Evolutionary conservation across 2,113 vertebrate genomes (phyloP).

Genomic region (Bucco capensis): DNA sequence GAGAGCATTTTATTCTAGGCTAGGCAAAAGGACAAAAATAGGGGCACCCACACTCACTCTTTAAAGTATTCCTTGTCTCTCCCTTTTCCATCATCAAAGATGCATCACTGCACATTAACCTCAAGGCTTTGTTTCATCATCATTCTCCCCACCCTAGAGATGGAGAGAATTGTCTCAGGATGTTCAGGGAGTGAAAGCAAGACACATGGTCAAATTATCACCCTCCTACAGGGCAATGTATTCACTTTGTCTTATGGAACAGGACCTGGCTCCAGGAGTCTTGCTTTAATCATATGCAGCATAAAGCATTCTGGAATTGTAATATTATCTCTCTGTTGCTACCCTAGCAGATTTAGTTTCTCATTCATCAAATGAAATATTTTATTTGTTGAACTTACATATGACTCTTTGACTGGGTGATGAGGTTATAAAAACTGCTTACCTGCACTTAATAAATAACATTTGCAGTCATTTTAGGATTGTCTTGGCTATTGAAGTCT

Average conservation of each 20-base stretch:
- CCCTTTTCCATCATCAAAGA: not conserved
- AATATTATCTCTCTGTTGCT: not conserved
- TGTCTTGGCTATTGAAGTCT: not conserved
- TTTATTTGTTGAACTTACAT: slow-evolving; percentile 9
- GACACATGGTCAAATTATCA: not conserved
- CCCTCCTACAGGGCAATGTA: not conserved
- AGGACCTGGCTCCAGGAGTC: not conserved
- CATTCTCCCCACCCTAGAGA: not conserved
- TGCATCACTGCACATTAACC: not conserved
- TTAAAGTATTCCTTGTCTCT: not conserved
- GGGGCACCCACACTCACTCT: not conserved
- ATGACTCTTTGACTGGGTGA: not conserved
- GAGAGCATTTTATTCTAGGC: not conserved
- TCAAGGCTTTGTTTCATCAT: not conserved
- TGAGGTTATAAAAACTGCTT: slow-evolving; percentile 10
- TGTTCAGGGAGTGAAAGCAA: not conserved
- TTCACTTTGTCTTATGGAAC: not conserved
- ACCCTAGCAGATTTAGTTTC: not conserved
- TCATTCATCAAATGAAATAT: slow-evolving; percentile 1
- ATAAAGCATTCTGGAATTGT: not conserved
- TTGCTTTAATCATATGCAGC: not conserved
- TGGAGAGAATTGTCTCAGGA: not conserved
- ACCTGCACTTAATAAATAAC: not conserved
- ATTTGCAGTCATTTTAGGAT: not conserved
- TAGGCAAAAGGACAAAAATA: not conserved